Base-by-base conservation (phyloP, 2,797 vertebrate genomes). In the Sorex maritimensis region DNA sequence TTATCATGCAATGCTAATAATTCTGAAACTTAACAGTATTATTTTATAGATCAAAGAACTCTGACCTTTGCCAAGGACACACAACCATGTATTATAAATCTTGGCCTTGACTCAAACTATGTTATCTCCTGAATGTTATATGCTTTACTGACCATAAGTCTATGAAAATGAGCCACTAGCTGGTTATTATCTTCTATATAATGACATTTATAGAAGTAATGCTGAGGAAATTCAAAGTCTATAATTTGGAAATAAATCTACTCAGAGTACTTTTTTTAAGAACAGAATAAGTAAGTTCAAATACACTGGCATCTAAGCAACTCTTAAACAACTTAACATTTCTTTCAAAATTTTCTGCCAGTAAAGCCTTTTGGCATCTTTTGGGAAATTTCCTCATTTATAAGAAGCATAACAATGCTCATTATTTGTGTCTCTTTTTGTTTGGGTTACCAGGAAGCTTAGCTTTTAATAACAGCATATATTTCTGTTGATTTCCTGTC, bases 381-480 rank as follows among this genome's bases (percentile, higher is more conserved):
- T 49, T 10, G 58, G 86, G 34, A 46, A 41, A 88, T 38, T 89
- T 86, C 83, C 86, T 94, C n/a, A 14, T 75, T 84, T 79, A 68
- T 61, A 93, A 88, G 82, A 93, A 95, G 77, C 69, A 74, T 72
- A 79, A 71, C 0, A 23, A 41, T 24, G 2, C 21, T 88, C 46
- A n/a, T 83, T 94, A 72, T 93, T 90, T 88, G 65, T 26, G 5
- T 81, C 28, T 9, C 49, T 61, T 63, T 94, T 90, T 94, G 73
- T 88, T 90, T 79, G 77, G 83, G 44, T 95, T 95, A 86, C 80
- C 73, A 86, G 93, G 90, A 95, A 92, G 65, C 21, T 26, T 21
- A 28, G 38, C 0, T 2, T n/a, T 86, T 28, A 69, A 30, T 55
- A 83, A 80, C 2, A 78, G 28, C 38, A 19, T 89, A 38, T 61